Base-by-base conservation (phyloP, 2,888 invertebrate species). In the Gymnocheta viridis region DNA sequence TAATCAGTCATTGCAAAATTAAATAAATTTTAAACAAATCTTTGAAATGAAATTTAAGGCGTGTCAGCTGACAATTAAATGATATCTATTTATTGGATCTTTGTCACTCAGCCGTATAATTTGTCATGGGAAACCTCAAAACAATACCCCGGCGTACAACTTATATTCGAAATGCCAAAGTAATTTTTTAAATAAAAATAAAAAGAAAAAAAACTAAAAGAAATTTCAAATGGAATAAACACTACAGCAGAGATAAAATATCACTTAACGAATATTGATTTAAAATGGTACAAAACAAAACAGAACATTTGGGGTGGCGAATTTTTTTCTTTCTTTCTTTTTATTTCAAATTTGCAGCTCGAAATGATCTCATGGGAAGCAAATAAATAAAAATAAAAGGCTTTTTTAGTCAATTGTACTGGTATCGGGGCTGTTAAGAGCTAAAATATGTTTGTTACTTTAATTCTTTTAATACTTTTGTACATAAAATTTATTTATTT, bases 71-170 rank as follows among this genome's bases (percentile, higher is more conserved):
- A 60, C 22, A 70, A 69, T 12, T 51, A n/a, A 41, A 58, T 60
- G 44, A 32, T 44, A 70, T 70, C 51, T 70, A 70, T 69, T 69
- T 32, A 38, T n/a, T 35, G 17, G 2, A 35, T 35, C 35, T 47
- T 58, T 47, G 35, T 49, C 24, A 76, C 44, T 49, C 66, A 66
- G 19, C 51, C 49, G 10, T 35, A 2, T 41, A 72, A 84, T 80
- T 80, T 77, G 80, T 77, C 83, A 84, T 84, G 83, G 77, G 83
- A 84, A 84, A 84, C 77, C 76, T 64, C 76, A 72, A 67, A 54
- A 76, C 64, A 79, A 77, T 77, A 62, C 29, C 79, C 58, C 14
- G 41, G 69, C 24, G n/a, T 4, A 56, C 38, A 69, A 58, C 51
- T 67, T 5, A 49, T 32, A 58, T 41, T 51, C 29, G 14, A 41